Conservation (phyloP, 2,888 invertebrate genomes). For the Charanyca ferruginea region DNA sequence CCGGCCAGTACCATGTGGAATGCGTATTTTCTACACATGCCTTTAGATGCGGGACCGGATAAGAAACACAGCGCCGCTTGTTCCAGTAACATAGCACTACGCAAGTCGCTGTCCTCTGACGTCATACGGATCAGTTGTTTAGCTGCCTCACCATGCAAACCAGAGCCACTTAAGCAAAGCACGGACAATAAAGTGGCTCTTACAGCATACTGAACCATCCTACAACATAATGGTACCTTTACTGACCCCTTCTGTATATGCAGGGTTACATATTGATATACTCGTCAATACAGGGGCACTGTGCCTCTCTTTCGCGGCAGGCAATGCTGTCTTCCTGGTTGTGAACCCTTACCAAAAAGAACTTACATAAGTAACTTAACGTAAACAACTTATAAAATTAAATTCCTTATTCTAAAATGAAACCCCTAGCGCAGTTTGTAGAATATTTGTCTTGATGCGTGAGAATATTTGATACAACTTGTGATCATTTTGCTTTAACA, state of each 20-base stretch:
- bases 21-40: conserved; percentile 97
- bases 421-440: no score
- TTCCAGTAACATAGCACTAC: conserved; percentile 98
- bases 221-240: conserved; percentile 72
- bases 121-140: conserved; percentile 98
- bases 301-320: no score
- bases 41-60: conserved; percentile 90
- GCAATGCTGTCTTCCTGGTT: no score
- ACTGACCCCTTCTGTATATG: background rate
- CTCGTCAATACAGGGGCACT: no score
- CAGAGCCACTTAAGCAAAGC: conserved; percentile 95
- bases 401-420: no score
- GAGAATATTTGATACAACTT: no score
- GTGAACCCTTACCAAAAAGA: no score
- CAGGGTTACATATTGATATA: background rate
- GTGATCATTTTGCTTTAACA: no score
- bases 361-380: no score
- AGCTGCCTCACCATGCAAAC: conserved; percentile 97
- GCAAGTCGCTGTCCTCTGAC: conserved; percentile 98
- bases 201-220: conserved; percentile 97
- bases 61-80: conserved; percentile 98
- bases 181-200: conserved; percentile 97
- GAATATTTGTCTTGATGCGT: no score
- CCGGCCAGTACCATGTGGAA: conserved; percentile 99
- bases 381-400: no score